Conservation (phyloP, 1,140 invertebrate species). For the Bombus huntii region DNA sequence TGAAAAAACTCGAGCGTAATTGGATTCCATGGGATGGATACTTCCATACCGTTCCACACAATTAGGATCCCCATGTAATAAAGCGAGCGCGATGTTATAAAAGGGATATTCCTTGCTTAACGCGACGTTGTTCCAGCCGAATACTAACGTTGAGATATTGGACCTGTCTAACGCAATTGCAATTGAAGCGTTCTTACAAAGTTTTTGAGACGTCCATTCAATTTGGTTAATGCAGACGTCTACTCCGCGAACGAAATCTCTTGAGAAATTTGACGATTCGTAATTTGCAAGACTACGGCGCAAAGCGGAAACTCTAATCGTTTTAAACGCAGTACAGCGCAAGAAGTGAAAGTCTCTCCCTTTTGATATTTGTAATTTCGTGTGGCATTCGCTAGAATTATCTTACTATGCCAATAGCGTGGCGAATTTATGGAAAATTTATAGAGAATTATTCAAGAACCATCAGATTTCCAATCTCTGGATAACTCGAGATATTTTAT, state of each 20-base stretch:
- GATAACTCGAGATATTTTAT: too few relatives aligned
- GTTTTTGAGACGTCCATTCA: not conserved
- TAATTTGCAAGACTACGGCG: not conserved
- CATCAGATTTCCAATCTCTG: too few relatives aligned
- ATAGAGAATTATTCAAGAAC: too few relatives aligned
- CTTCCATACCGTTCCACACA: not conserved
- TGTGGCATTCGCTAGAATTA: too few relatives aligned
- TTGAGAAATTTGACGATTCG: not conserved
- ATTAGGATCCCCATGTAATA: not conserved
- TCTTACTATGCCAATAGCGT: too few relatives aligned
- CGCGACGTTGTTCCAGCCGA: too few relatives aligned
- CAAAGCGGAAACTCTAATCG: not conserved
- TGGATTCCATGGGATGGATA: not conserved
- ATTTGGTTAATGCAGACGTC: not conserved
- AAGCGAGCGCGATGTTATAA: not conserved
- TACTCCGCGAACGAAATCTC: not conserved
- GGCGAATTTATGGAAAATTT: too few relatives aligned
- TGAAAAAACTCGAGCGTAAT: not conserved
- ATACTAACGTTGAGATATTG: not conserved
- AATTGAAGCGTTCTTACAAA: not conserved
- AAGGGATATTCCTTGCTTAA: conserved; percentile 1
- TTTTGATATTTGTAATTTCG: not conserved
- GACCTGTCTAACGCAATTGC: not conserved
- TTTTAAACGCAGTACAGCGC: not conserved
- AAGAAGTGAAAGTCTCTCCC: not conserved